Evolutionary conservation across 2,888 invertebrate species (phyloP).

Genomic region (Orthosia gracilis): DNA sequence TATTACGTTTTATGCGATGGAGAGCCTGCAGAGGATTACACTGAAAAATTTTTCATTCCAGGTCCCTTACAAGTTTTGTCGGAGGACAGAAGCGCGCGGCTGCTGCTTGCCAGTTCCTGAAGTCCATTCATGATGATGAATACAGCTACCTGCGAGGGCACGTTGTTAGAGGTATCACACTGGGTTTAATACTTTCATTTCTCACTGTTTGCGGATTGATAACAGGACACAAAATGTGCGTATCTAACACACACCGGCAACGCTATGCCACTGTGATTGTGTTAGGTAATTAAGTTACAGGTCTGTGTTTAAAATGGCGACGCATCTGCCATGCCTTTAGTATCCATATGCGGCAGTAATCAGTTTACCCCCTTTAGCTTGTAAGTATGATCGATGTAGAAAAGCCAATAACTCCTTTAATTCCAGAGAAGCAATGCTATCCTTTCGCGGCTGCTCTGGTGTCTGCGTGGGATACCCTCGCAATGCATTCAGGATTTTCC

Average conservation of each 20-base stretch:
- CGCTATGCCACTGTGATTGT: neutral
- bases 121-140: conserved; percentile 87
- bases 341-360: too few relatives aligned
- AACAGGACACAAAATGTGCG: too few relatives aligned
- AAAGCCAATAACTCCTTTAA: neutral
- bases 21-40: neutral
- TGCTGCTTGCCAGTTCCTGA: conserved; percentile 38
- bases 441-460: conserved; percentile 95
- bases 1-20: neutral
- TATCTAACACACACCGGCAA: too few relatives aligned
- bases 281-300: neutral
- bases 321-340: neutral
- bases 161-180: conserved; percentile 92
- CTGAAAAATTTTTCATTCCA: neutral
- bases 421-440: conserved; percentile 76
- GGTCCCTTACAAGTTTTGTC: conserved; percentile 9
- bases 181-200: neutral
- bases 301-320: neutral
- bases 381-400: too few relatives aligned
- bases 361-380: neutral
- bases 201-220: neutral
- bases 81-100: conserved; percentile 8
- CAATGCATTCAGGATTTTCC: conserved; percentile 89
- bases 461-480: conserved; percentile 93
- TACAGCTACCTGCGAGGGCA: conserved; percentile 93